Percentiles rank a stretch among this genome's conserved stretches.
These are phyloP conservation scores for Pheosia tremula DNA, from an alignment of 2,888 invertebrate genomes.

Conservation along the genomic window DNA sequence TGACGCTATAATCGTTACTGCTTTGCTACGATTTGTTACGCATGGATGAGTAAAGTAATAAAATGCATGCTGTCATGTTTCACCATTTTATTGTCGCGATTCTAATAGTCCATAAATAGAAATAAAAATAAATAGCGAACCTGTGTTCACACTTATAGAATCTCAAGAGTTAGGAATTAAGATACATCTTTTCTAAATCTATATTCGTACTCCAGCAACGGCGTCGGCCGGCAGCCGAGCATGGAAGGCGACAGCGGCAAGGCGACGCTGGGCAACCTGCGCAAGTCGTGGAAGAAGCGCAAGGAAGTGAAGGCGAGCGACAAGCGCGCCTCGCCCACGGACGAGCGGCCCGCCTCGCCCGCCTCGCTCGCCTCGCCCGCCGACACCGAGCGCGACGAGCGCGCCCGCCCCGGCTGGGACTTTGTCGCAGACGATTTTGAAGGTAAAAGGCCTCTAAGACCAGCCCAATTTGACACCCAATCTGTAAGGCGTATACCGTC, in stretches of 20 bases:
- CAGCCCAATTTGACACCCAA: too few species aligned
- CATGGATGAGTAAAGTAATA: too few species aligned
- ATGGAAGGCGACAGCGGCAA: constrained; percentile 69
- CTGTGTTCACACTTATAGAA: too few species aligned
- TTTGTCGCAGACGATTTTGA: constrained; percentile 93
- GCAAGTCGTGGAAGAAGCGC: constrained; percentile 82
- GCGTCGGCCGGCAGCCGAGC: constrained; percentile 65
- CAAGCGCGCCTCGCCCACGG: constrained; percentile 70
- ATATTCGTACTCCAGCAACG: constrained; percentile 55
- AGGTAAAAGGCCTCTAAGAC: constrained; percentile 38
- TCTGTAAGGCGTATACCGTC: too few species aligned
- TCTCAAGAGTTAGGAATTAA: too few species aligned
- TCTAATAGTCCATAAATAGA: too few species aligned
- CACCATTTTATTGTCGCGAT: too few species aligned
- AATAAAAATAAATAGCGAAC: too few species aligned
- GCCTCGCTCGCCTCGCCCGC: constrained; percentile 56
- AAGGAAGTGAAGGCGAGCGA: constrained; percentile 73
- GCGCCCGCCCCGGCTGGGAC: constrained; percentile 84
- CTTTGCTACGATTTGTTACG: too few species aligned
- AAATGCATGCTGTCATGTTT: too few species aligned
- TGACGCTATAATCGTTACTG: too few species aligned
- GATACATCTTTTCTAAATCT: too few species aligned
- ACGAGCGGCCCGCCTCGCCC: constrained; percentile 67
- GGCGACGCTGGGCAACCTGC: constrained; percentile 67
- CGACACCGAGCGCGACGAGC: constrained; percentile 60